These are phyloP conservation scores for Ammodytes marinus DNA, from an alignment of 2,113 vertebrate species.

Conservation along the genomic window DNA sequence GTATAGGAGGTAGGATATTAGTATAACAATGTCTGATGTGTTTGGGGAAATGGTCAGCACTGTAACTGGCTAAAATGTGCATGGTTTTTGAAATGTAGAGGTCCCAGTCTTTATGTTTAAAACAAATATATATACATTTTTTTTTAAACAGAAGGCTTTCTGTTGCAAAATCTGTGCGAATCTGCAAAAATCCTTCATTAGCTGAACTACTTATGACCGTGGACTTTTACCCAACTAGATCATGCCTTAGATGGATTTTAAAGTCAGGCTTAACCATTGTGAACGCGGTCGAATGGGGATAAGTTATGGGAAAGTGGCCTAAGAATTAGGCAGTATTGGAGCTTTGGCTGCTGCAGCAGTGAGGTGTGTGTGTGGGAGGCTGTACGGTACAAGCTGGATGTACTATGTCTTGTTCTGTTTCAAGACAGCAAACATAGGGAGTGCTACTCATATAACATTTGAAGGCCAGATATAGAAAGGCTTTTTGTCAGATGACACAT, in stretches of 20 bases:
- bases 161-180: not conserved
- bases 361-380: not conserved
- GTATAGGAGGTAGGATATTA: not conserved
- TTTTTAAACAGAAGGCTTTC: not conserved
- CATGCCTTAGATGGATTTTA: constrained; percentile 5
- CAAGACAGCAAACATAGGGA: not conserved
- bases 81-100: not conserved
- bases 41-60: not conserved
- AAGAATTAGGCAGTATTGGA: constrained; percentile 1
- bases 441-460: not conserved
- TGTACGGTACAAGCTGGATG: not conserved
- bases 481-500: not conserved
- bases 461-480: not conserved
- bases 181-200: not conserved
- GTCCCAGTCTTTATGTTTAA: not conserved
- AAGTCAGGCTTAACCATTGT: constrained; percentile 8
- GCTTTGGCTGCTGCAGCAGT: constrained; percentile 1
- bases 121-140: not conserved
- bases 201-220: not conserved
- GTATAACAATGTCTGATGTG: not conserved
- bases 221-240: not conserved
- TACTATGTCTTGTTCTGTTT: constrained; percentile 8
- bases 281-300: constrained; percentile 28
- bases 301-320: constrained; percentile 6
- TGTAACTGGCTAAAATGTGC: not conserved